Percentiles rank a stretch among this genome's conserved stretches.
Evolutionary conservation across 2,797 vertebrate species (phyloP).

Genomic region (Anolis apletophallus): DNA sequence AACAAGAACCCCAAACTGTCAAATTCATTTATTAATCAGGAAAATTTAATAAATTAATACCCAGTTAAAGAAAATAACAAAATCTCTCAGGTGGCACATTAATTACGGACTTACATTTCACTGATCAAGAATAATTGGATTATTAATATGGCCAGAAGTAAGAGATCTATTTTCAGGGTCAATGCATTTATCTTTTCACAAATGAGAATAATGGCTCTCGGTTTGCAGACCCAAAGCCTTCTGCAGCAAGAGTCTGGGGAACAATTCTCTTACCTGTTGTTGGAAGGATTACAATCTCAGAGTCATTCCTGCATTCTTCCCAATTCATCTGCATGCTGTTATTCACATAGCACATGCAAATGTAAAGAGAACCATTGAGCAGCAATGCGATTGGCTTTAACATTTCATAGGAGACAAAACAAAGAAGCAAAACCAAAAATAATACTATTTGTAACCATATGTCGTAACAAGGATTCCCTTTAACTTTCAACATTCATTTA

Average conservation of each 20-base stretch:
- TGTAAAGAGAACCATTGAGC: neutral
- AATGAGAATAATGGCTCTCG: slow-evolving; percentile 34
- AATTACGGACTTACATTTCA: slow-evolving; percentile 71
- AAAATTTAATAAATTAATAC: slow-evolving; percentile 72
- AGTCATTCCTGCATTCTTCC: too few relatives aligned
- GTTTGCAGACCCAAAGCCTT: slow-evolving; percentile 12
- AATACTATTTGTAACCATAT: neutral
- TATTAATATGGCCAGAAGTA: slow-evolving; percentile 62
- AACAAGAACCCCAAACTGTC: slow-evolving; percentile 54
- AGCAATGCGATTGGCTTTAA: neutral
- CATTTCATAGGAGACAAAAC: neutral
- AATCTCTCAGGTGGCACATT: slow-evolving; percentile 67
- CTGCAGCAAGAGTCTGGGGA: neutral
- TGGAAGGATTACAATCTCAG: neutral
- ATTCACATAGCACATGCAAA: neutral
- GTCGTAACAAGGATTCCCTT: neutral
- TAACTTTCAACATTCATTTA: neutral
- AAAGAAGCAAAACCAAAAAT: neutral
- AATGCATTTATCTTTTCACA: slow-evolving; percentile 66
- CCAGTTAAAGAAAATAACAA: slow-evolving; percentile 73
- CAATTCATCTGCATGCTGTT: too few relatives aligned
- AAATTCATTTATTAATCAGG: slow-evolving; percentile 67
- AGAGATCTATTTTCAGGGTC: slow-evolving; percentile 75
- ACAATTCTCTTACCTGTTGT: slow-evolving; percentile 9
- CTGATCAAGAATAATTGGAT: slow-evolving; percentile 64